These are phyloP conservation scores for Tryphoninae sp. DNA, from an alignment of 2,888 invertebrate genomes.

Conservation along the genomic window DNA sequence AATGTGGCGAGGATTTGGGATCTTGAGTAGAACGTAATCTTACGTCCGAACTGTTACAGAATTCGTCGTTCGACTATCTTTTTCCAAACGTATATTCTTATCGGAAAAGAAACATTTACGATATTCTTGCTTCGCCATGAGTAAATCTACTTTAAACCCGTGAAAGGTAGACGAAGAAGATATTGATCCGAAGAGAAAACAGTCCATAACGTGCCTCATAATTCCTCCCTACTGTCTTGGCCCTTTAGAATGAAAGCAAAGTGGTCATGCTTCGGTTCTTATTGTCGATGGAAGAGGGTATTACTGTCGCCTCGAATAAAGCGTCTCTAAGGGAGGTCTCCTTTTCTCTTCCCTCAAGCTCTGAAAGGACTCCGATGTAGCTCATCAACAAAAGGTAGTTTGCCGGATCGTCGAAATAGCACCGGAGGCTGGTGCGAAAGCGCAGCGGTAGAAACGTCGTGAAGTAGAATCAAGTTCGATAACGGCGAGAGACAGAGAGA, in stretches of 20 bases:
- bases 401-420: neutral
- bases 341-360: neutral
- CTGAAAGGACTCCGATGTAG: conserved; percentile 12
- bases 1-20: too few species aligned
- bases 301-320: conserved; percentile 9
- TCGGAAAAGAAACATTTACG: too few species aligned
- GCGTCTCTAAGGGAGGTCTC: neutral
- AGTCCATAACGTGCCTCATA: neutral
- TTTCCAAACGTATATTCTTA: too few species aligned
- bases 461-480: conserved; percentile 23
- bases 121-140: too few species aligned
- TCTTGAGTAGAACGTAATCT: too few species aligned
- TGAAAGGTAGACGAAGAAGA: too few species aligned
- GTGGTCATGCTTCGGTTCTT: neutral
- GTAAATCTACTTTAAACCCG: too few species aligned
- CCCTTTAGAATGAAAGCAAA: neutral
- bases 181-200: too few species aligned
- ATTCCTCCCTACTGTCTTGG: neutral
- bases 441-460: conserved; percentile 2
- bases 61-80: too few species aligned
- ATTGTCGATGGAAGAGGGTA: conserved; percentile 14
- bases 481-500: conserved; percentile 5
- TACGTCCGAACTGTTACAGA: too few species aligned
- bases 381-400: conserved; percentile 24
- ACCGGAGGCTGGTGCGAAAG: neutral